A percentile compares a stretch with the other conserved stretches of the same genome.
These are phyloP conservation scores for Oedothorax gibbosus DNA, from an alignment of 1,140 invertebrate species.

Conservation along the genomic window DNA sequence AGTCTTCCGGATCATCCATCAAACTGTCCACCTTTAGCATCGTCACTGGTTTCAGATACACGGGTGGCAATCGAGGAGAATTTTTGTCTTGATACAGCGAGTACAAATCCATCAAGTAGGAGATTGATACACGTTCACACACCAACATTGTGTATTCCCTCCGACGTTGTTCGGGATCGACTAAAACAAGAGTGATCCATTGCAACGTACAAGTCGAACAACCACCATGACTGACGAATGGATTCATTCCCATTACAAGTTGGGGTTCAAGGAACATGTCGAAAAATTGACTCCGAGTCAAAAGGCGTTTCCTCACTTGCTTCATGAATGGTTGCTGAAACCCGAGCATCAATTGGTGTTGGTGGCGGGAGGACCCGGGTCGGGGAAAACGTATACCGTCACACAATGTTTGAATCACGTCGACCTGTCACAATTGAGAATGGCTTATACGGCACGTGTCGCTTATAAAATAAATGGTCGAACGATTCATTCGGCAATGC, in stretches of 20 bases:
- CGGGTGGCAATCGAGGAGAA: background rate
- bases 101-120: background rate
- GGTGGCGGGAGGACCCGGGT: background rate
- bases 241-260: too few relatives aligned
- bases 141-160: background rate
- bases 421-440: background rate
- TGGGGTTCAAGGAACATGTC: background rate
- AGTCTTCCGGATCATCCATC: background rate
- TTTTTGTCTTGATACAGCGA: background rate
- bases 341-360: background rate
- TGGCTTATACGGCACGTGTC: background rate
- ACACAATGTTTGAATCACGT: background rate
- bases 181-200: background rate
- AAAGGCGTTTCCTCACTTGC: background rate
- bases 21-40: background rate
- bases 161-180: background rate
- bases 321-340: background rate
- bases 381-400: slow-evolving; percentile 4
- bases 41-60: too few relatives aligned
- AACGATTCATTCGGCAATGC: background rate
- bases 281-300: background rate
- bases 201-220: background rate
- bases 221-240: background rate
- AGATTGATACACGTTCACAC: background rate
- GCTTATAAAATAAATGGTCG: background rate